phyloP scores from a whole-genome alignment of 1,140 invertebrate genomes.

The Drosophila ercepeae region DNA sequence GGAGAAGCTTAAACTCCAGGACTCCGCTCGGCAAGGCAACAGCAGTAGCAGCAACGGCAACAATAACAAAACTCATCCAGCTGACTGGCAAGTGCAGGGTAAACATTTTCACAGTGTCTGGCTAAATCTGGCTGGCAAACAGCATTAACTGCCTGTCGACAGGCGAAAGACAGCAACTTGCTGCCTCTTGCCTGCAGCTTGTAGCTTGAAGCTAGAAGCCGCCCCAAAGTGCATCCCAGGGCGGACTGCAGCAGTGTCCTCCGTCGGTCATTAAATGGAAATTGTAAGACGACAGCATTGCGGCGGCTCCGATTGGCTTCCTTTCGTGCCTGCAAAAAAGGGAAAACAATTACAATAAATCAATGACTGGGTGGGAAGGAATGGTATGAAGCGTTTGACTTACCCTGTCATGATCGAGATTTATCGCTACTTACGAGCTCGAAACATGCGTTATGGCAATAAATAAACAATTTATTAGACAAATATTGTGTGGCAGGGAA shows the following conservation, averaged over 20 bases:
- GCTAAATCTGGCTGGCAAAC: conserved; percentile 24
- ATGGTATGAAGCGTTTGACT: conserved; percentile 6
- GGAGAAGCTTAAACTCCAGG: neutral
- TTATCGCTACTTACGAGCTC: conserved; percentile 52
- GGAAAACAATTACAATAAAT: conserved; percentile 48
- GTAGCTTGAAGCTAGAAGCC: no score
- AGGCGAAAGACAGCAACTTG: neutral
- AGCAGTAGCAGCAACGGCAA: conserved; percentile 7
- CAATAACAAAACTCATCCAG: conserved; percentile 22
- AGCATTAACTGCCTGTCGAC: conserved; percentile 37
- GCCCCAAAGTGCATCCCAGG: neutral
- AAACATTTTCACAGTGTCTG: conserved; percentile 64
- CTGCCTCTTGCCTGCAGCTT: conserved; percentile 5
- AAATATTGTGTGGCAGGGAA: conserved; percentile 33
- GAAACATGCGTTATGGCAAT: conserved; percentile 37
- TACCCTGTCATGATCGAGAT: conserved; percentile 55
- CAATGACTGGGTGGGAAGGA: conserved; percentile 27
- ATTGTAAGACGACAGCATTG: conserved; percentile 33
- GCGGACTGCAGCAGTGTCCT: conserved; percentile 14
- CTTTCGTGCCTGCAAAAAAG: conserved; percentile 32
- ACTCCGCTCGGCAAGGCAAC: no score
- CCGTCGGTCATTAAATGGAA: conserved; percentile 19
- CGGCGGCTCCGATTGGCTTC: conserved; percentile 1
- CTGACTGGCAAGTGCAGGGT: conserved; percentile 46
- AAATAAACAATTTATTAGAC: conserved; percentile 65